Evolutionary conservation across 2,113 vertebrate genomes (phyloP), one percentile per base, ranked within the genome.

Genomic region (Delphinus delphis): DNA sequence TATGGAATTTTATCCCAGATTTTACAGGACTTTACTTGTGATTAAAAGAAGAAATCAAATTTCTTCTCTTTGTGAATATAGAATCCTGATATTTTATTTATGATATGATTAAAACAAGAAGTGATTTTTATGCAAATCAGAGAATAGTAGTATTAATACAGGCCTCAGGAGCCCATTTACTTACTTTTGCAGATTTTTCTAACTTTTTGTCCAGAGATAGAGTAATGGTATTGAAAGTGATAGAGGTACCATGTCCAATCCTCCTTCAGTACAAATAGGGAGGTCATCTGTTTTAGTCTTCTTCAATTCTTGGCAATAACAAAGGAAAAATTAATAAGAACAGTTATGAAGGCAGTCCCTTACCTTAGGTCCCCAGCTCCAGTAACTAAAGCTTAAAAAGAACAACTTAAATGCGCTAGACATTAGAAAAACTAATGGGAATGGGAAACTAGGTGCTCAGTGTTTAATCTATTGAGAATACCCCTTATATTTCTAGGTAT

Each of bases 321-420:
- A 98, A 98, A 97, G 98, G 98, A 97, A 98, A 98, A 97, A 92
- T 23, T 90, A 98, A 96, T 97, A 98, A 98, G 97, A 95, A 63
- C 63, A 47, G 93, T 97, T 77, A 28, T 89, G 55, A 96, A 94
- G 74, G 87, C 96, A 91, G 8, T n/a, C 96, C 97, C 92, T 98
- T 96, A 44, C 44, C 3, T 4, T 87, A 96, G 76, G 84, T 93
- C 96, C 82, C 92, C 93, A 89, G 44, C 4, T 97, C 96, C 98
- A 98, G 96, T 91, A 85, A 97, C 97, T 95, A 97, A 97, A 98
- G 82, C 89, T 90, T 95, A 90, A 76, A 90, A 81, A 73, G 89
- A 81, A 67, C 60, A 87, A 14, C n/a, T 93, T 74, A 3, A 81
- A 80, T 83, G 33, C 62, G 5, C 90, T 83, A 55, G 68, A 60